phyloP scores from a whole-genome alignment of 1,140 invertebrate species.

The Drosophila sp. region DNA sequence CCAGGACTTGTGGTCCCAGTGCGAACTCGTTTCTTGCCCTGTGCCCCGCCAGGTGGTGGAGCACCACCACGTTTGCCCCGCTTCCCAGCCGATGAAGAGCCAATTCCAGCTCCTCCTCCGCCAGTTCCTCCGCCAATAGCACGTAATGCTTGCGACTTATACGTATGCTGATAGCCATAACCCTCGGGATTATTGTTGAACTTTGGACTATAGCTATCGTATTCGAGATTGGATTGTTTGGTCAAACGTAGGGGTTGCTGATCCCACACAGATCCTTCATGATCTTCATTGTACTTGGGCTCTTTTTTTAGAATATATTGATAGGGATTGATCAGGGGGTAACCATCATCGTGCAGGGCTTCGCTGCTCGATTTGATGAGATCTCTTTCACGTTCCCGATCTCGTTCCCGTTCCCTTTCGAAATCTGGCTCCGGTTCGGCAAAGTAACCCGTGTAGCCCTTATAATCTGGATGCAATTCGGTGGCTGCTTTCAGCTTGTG shows the following conservation, averaged over 20 bases:
- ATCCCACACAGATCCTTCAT: conserved; percentile 46
- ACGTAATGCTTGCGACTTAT: conserved; percentile 50
- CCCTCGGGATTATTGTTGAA: conserved; percentile 82
- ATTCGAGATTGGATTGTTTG: conserved; percentile 56
- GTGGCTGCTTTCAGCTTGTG: conserved; percentile 58
- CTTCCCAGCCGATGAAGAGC: conserved; percentile 23
- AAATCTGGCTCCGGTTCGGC: conserved; percentile 56
- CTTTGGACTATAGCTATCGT: conserved; percentile 80
- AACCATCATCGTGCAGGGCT: conserved; percentile 44
- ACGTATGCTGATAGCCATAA: conserved; percentile 79
- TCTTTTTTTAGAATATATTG: conserved; percentile 78
- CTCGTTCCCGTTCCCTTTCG: conserved; percentile 27
- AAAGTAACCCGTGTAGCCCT: conserved; percentile 76
- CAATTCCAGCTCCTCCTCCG: conserved; percentile 11
- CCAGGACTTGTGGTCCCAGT: conserved; percentile 10
- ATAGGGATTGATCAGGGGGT: conserved; percentile 71
- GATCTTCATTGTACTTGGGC: conserved; percentile 57
- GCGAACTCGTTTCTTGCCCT: conserved; percentile 60
- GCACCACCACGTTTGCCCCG: conserved; percentile 53
- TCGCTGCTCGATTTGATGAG: conserved; percentile 25
- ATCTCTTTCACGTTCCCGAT: conserved; percentile 20
- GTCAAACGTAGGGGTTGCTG: conserved; percentile 51
- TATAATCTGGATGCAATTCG: conserved; percentile 65
- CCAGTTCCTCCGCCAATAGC: conserved; percentile 4
- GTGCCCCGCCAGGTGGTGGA: conserved; percentile 21